Evolutionary conservation across 2,113 vertebrate genomes (phyloP).

Genomic region (Pteropus alecto): DNA sequence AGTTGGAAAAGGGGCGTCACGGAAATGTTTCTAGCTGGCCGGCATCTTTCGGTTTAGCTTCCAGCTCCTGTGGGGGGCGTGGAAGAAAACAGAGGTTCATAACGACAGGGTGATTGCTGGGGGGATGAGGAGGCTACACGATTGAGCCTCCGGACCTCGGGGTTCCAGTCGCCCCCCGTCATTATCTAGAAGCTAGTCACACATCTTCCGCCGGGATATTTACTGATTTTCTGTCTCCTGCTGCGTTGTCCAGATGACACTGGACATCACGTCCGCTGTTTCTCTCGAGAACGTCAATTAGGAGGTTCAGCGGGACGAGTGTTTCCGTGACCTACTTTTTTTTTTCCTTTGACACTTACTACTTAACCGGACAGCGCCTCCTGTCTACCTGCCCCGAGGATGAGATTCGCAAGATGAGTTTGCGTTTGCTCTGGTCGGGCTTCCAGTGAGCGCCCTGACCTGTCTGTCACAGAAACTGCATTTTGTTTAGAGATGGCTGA

Average conservation of each 20-base stretch:
- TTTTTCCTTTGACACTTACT: rapidly evolving
- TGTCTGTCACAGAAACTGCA: rapidly evolving
- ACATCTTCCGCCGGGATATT: rapidly evolving
- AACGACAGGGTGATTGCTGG: rapidly evolving
- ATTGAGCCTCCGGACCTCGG: not conserved
- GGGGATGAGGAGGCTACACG: too few relatives aligned
- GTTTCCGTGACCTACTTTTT: rapidly evolving
- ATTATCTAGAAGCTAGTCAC: not conserved
- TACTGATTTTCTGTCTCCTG: not conserved
- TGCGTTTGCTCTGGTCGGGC: not conserved
- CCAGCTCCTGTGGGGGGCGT: too few relatives aligned
- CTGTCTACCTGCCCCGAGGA: rapidly evolving
- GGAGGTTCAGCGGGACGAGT: not conserved
- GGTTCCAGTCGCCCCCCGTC: too few relatives aligned
- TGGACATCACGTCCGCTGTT: rapidly evolving
- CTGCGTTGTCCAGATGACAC: rapidly evolving
- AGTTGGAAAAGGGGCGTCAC: rapidly evolving
- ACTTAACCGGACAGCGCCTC: rapidly evolving
- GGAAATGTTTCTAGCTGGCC: not conserved
- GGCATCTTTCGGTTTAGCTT: not conserved
- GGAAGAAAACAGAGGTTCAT: not conserved
- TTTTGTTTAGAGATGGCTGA: not conserved
- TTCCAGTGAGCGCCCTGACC: not conserved
- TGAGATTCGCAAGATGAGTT: too few relatives aligned
- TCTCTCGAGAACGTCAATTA: not conserved